A percentile compares a stretch with the other conserved stretches of the same genome.
These are phyloP conservation scores for Ditula angustiorana DNA, from an alignment of 2,888 invertebrate species.

Conservation along the genomic window DNA sequence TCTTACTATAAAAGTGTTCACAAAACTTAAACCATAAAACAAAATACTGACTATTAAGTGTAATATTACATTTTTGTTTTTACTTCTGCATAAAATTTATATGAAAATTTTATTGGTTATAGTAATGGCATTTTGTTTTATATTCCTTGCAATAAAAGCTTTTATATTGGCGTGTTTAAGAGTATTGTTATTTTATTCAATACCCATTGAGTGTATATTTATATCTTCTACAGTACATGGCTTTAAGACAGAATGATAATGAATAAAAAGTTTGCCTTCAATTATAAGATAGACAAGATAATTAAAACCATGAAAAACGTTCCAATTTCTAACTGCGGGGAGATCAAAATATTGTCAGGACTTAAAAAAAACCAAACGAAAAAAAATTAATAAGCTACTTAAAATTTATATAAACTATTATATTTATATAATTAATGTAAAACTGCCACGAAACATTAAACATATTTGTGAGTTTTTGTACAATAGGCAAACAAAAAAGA, in stretches of 20 bases:
- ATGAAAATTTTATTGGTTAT: constrained; percentile 19
- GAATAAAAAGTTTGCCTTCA: too few species aligned
- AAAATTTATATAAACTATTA: too few species aligned
- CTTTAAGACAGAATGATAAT: background rate
- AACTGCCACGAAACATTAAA: too few species aligned
- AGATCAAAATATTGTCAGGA: too few species aligned
- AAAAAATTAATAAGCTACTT: too few species aligned
- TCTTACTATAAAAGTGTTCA: constrained; percentile 12
- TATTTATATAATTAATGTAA: too few species aligned
- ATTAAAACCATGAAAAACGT: too few species aligned
- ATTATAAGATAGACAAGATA: too few species aligned
- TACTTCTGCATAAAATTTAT: constrained; percentile 41
- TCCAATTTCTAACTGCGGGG: too few species aligned
- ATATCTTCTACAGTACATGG: background rate
- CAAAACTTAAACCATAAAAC: constrained; percentile 21
- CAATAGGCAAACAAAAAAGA: too few species aligned
- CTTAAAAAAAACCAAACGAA: too few species aligned
- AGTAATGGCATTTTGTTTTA: constrained; percentile 13
- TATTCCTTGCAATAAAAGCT: background rate
- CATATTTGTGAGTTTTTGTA: too few species aligned
- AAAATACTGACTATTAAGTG: constrained; percentile 35
- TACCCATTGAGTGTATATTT: background rate
- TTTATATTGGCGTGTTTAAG: constrained; percentile 8
- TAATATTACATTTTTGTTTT: constrained; percentile 47
- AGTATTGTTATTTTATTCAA: constrained; percentile 1